Percentiles rank a stretch among this genome's conserved stretches.
These are phyloP conservation scores for Candoia aspera DNA, from an alignment of 2,113 vertebrate genomes.

Conservation along the genomic window DNA sequence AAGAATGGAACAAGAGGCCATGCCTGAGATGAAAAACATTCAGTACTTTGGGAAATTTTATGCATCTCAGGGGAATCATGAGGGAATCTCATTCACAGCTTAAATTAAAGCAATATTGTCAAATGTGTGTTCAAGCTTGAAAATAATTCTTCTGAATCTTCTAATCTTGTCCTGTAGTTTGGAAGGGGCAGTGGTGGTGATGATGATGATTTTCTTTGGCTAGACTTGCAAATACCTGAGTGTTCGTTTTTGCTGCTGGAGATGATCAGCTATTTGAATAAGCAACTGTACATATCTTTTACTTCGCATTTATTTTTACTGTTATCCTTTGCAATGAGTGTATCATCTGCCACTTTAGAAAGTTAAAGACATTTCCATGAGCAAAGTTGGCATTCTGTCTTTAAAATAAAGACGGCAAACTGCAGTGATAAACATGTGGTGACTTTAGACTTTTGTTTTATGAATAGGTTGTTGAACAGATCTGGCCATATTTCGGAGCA, in stretches of 20 bases:
- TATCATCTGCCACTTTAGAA: no score
- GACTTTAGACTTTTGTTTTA: neutral
- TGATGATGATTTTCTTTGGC: neutral
- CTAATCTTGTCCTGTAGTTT: neutral
- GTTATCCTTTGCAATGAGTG: neutral
- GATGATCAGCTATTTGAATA: neutral
- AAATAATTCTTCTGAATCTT: neutral
- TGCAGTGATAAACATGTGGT: neutral
- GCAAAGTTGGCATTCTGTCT: neutral
- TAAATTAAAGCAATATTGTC: neutral
- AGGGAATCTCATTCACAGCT: neutral
- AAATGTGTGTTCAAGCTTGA: neutral
- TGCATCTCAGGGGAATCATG: neutral
- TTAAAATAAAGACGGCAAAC: neutral
- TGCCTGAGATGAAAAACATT: neutral
- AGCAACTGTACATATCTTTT: neutral
- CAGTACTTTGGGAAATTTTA: neutral
- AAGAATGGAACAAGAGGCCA: neutral
- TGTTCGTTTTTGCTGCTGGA: neutral
- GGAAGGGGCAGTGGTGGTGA: no score
- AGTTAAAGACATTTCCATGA: neutral
- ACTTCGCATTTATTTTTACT: neutral
- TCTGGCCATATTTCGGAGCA: constrained; percentile 92
- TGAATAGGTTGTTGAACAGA: constrained; percentile 85
- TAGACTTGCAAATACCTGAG: neutral